phyloP scores from a whole-genome alignment of 2,797 vertebrate species.

The Erithacus rubecula region DNA sequence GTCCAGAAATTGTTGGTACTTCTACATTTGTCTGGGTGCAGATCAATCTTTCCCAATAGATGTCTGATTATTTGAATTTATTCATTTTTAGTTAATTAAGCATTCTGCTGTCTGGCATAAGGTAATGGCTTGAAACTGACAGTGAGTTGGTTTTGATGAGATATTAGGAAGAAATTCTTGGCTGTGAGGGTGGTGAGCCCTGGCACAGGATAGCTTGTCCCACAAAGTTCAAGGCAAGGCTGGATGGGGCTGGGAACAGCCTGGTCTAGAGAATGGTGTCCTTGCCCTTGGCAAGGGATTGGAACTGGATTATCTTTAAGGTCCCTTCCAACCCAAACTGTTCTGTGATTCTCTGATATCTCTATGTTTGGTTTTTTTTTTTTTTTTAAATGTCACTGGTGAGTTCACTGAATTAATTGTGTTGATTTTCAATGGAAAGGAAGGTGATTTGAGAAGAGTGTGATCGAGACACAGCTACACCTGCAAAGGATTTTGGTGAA shows the following conservation, averaged over 20 bases:
- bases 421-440: neutral
- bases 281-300: neutral
- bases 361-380: rapidly evolving
- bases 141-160: neutral
- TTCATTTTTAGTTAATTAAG: neutral
- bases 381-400: neutral
- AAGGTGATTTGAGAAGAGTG: neutral
- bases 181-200: neutral
- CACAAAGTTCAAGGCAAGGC: neutral
- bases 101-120: rapidly evolving
- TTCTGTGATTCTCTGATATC: neutral
- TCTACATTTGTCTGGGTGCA: neutral
- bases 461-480: rapidly evolving
- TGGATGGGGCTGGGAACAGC: neutral
- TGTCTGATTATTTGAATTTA: neutral
- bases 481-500: neutral
- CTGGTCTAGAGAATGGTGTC: neutral
- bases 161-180: neutral
- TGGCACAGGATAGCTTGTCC: neutral
- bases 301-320: neutral
- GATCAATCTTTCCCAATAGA: neutral
- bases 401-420: neutral
- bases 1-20: rapidly evolving
- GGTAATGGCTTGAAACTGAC: neutral
- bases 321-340: neutral